Evolutionary conservation across 2,113 vertebrate species (phyloP).

Genomic region (Galeopterus variegatus): DNA sequence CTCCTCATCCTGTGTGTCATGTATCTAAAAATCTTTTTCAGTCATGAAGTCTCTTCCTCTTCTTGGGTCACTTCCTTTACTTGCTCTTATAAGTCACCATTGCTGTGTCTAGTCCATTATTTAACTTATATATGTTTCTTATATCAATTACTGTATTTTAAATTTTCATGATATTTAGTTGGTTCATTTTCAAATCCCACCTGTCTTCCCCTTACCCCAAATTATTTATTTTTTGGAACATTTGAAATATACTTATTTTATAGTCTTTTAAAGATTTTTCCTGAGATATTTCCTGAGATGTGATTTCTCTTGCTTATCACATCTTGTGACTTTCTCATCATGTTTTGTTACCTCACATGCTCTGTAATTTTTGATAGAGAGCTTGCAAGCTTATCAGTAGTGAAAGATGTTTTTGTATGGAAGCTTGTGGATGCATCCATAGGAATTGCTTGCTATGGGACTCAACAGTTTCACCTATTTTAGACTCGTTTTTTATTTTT

Average conservation of each 20-base stretch:
- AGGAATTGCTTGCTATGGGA: neutral
- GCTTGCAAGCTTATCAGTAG: neutral
- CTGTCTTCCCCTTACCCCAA: neutral
- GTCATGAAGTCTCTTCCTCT: neutral
- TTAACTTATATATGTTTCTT: constrained; percentile 21
- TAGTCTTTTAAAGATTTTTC: neutral
- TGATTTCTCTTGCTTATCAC: neutral
- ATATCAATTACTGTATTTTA: neutral
- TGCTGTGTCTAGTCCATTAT: neutral
- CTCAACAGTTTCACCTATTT: neutral
- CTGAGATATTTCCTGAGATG: neutral
- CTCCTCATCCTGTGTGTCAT: neutral
- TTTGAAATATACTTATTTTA: constrained; percentile 3
- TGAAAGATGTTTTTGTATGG: neutral
- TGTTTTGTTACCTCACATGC: neutral
- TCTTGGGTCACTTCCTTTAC: neutral
- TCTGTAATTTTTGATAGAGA: neutral
- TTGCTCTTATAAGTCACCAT: neutral
- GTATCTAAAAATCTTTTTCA: neutral
- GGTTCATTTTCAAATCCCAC: neutral
- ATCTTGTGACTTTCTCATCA: neutral
- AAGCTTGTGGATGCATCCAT: neutral
- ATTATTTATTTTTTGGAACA: neutral
- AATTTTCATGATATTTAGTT: constrained; percentile 12
- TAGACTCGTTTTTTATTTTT: neutral